A percentile compares a stretch with the other conserved stretches of the same genome.
Conservation (phyloP, 2,797 vertebrate species). For the Catharus ustulatus region DNA sequence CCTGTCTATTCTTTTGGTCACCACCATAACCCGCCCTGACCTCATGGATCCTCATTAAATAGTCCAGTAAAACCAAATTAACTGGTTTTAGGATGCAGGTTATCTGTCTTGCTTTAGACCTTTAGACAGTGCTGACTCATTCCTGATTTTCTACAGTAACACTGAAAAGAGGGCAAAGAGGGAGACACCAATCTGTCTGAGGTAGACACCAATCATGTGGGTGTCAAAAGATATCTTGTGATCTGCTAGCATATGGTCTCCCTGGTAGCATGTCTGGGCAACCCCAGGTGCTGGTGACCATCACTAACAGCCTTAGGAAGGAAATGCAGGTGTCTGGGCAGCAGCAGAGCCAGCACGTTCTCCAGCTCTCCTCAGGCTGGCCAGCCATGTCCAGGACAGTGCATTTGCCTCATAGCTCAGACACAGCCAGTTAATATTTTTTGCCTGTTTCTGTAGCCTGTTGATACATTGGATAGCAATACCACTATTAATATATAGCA, state of each 20-base stretch:
- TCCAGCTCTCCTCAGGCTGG: not conserved
- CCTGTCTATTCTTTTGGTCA: not conserved
- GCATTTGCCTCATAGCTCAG: not conserved
- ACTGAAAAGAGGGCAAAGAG: not conserved
- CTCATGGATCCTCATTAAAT: not conserved
- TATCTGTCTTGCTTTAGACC: not conserved
- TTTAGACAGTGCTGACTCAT: not conserved
- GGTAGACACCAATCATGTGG: not conserved
- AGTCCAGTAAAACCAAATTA: not conserved
- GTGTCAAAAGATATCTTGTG: not conserved
- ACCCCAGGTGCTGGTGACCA: rapidly evolving
- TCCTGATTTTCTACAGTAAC: not conserved
- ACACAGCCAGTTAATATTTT: not conserved
- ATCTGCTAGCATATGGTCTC: not conserved
- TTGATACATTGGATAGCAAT: not conserved
- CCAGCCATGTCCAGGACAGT: not conserved
- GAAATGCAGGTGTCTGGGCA: not conserved
- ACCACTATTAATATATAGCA: not conserved
- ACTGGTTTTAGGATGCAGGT: not conserved
- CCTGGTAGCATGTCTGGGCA: not conserved
- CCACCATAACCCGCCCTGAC: rapidly evolving
- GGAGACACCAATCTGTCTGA: not conserved
- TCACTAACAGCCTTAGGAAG: not conserved
- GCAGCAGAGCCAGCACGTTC: not conserved
- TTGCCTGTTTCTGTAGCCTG: not conserved